phyloP scores from a whole-genome alignment of 2,113 vertebrate genomes.

The Dasyornis broadbenti region DNA sequence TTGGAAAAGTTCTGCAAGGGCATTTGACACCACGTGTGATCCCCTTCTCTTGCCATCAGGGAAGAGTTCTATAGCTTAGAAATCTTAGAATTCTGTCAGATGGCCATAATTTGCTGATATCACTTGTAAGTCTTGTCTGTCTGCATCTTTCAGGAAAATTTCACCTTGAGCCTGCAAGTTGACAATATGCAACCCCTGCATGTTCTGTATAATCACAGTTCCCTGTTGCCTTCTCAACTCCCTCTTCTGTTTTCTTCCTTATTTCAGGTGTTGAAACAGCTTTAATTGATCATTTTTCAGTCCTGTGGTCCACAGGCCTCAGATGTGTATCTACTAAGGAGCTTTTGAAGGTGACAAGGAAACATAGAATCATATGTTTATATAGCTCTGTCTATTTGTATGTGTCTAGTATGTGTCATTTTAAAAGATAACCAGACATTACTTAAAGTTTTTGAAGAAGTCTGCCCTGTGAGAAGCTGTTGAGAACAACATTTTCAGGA shows the following conservation, averaged over 20 bases:
- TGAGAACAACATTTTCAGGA: neutral
- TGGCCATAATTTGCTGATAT: neutral
- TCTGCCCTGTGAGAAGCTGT: neutral
- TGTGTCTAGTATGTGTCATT: neutral
- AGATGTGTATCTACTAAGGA: neutral
- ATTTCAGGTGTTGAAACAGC: neutral
- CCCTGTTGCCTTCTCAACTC: neutral
- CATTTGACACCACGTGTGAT: accelerated
- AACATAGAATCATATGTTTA: neutral
- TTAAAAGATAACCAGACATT: neutral
- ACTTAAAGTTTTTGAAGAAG: neutral
- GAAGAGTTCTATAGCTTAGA: neutral
- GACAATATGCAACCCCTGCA: neutral
- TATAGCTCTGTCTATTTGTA: neutral
- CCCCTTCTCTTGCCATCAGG: neutral
- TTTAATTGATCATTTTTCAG: neutral
- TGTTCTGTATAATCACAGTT: neutral
- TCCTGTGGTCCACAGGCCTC: neutral
- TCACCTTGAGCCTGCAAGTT: neutral
- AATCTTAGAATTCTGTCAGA: neutral
- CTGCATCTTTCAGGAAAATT: neutral
- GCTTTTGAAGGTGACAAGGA: neutral
- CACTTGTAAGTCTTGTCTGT: neutral
- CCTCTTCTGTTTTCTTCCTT: neutral
- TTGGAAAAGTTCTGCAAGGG: neutral